A percentile compares a stretch with the other conserved stretches of the same genome.
phyloP scores from a whole-genome alignment of 2,113 vertebrate species.

The Stomatorhinus ivindoensis region DNA sequence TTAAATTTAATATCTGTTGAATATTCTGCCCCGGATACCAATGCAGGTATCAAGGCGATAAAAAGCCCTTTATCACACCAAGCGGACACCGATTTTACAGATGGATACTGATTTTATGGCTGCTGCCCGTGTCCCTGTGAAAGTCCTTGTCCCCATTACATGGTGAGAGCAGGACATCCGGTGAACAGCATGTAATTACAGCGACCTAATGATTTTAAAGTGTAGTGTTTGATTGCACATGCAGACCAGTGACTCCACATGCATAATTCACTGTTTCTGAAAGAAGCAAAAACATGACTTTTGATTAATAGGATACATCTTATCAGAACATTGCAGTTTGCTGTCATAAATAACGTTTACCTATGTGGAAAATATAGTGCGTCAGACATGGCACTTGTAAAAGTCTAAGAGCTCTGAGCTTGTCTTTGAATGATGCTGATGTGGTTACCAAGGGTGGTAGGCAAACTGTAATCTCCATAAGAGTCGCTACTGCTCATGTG shows the following conservation, averaged over 20 bases:
- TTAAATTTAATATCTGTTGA: neutral
- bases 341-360: neutral
- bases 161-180: neutral
- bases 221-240: neutral
- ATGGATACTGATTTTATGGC: neutral
- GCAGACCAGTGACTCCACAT: neutral
- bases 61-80: neutral
- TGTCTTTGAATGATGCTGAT: neutral
- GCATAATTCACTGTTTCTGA: neutral
- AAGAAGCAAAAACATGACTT: neutral
- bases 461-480: neutral
- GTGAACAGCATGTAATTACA: neutral
- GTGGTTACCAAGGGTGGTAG: neutral
- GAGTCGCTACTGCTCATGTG: neutral
- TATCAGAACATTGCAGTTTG: neutral
- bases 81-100: neutral
- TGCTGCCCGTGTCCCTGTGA: neutral
- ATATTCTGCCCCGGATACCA: neutral
- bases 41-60: neutral
- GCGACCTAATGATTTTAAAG: neutral
- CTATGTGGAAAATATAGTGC: neutral
- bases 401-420: neutral
- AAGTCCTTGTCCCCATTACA: neutral
- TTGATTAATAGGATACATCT: neutral
- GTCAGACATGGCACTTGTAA: neutral